Evolutionary conservation across 2,113 vertebrate genomes (phyloP).

Genomic region (Asarcornis scutulata): DNA sequence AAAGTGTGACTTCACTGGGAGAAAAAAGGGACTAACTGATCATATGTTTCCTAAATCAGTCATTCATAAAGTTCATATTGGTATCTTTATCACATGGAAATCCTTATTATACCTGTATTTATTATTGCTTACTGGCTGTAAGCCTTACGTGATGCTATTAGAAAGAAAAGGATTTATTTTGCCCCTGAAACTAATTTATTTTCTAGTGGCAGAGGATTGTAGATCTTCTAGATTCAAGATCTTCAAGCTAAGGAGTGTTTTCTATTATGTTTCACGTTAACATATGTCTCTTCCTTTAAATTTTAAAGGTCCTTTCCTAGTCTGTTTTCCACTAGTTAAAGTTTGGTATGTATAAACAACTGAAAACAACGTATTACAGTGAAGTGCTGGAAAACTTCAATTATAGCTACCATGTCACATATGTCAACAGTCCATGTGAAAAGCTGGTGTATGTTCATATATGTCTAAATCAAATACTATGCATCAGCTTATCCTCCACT

Average conservation of each 20-base stretch:
- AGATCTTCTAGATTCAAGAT: neutral
- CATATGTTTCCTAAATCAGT: neutral
- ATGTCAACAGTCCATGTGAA: neutral
- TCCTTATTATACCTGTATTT: neutral
- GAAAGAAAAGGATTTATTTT: neutral
- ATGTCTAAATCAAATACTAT: neutral
- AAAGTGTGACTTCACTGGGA: neutral
- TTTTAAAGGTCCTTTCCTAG: neutral
- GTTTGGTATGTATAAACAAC: neutral
- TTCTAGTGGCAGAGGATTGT: neutral
- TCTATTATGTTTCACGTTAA: neutral
- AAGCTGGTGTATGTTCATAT: neutral
- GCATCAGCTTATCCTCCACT: neutral
- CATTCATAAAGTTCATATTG: neutral
- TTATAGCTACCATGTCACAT: neutral
- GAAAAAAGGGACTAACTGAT: neutral
- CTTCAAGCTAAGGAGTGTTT: neutral
- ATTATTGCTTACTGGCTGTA: neutral
- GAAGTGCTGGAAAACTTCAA: neutral
- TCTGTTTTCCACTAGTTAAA: neutral
- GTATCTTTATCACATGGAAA: neutral
- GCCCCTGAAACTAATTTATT: neutral
- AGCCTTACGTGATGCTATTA: neutral
- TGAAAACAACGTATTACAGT: neutral
- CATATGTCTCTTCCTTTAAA: neutral